These are phyloP conservation scores for Ceramica pisi DNA, from an alignment of 2,888 invertebrate species.

Conservation along the genomic window DNA sequence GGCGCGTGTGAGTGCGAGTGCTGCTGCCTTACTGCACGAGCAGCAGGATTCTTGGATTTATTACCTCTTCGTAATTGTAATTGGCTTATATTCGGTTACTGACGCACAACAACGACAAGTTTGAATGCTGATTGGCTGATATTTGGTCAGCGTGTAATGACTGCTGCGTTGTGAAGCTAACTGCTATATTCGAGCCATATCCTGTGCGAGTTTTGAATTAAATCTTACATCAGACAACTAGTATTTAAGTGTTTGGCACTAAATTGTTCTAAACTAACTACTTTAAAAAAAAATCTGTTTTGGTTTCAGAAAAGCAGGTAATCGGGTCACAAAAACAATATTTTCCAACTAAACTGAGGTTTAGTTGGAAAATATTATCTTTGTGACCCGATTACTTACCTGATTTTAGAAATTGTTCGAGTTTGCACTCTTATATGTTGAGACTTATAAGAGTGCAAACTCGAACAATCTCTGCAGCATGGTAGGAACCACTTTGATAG, in stretches of 20 bases:
- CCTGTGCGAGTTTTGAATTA: neutral
- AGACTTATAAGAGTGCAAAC: neutral
- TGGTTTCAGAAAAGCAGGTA: neutral
- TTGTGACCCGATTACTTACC: neutral
- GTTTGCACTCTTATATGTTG: too few species aligned
- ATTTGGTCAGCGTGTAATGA: neutral
- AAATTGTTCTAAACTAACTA: neutral
- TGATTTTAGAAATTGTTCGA: too few species aligned
- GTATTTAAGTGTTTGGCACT: neutral
- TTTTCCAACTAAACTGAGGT: neutral
- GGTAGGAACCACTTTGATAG: neutral
- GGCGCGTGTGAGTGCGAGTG: neutral
- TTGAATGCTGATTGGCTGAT: too few species aligned
- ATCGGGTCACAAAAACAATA: neutral
- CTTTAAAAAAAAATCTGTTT: neutral
- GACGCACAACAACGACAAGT: too few species aligned
- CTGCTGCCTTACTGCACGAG: neutral
- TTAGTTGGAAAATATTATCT: neutral
- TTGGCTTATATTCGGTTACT: too few species aligned
- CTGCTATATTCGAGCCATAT: neutral
- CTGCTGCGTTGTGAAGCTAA: neutral
- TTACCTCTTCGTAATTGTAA: too few species aligned
- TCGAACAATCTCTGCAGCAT: neutral
- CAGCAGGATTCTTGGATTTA: too few species aligned
- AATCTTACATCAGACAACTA: neutral